Conservation (phyloP, 2,797 vertebrate genomes). For the Anas georgica region DNA sequence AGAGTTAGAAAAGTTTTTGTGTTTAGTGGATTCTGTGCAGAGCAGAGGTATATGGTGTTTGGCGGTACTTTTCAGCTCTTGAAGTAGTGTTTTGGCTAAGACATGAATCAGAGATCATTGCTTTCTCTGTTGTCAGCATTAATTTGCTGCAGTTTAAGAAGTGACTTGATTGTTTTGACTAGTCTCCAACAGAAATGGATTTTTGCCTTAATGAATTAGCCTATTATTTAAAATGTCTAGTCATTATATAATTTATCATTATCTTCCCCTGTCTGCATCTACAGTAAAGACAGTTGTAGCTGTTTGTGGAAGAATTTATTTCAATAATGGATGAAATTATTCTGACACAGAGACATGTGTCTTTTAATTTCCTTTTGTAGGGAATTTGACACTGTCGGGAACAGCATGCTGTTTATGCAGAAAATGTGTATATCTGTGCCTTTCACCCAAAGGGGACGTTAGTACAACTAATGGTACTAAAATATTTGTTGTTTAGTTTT, state of each 20-base stretch:
- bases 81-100: not conserved
- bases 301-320: not conserved
- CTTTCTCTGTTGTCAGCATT: not conserved
- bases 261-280: not conserved
- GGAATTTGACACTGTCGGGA: not conserved
- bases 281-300: not conserved
- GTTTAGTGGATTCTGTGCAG: not conserved
- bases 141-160: not conserved
- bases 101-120: not conserved
- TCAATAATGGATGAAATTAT: not conserved
- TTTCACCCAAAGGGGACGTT: not conserved
- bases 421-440: not conserved
- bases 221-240: not conserved
- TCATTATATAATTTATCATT: not conserved
- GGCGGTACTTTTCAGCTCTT: not conserved
- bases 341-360: not conserved
- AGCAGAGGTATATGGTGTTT: not conserved
- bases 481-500: not conserved
- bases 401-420: not conserved
- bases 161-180: not conserved
- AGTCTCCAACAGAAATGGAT: not conserved
- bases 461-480: not conserved
- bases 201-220: not conserved
- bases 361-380: not conserved
- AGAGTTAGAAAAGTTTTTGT: not conserved